Conservation (phyloP, 2,888 invertebrate genomes). For the Noctua fimbriata region DNA sequence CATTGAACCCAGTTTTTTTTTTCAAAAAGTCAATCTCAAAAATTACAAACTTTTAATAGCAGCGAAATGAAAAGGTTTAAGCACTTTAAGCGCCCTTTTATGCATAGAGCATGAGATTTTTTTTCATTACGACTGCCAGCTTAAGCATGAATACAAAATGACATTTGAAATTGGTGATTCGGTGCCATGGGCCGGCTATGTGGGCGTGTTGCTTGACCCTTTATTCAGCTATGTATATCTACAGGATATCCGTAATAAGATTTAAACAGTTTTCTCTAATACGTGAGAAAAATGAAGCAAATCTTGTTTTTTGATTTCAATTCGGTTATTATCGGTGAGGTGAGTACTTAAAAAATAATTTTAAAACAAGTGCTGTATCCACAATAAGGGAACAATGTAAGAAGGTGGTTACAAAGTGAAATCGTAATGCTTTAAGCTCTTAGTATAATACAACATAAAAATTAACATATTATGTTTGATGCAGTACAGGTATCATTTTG, state of each 20-base stretch:
- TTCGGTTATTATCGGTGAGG: slow-evolving; percentile 5
- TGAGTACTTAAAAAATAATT: slow-evolving; percentile 4
- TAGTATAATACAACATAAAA: slow-evolving; percentile 52
- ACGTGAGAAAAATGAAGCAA: neutral
- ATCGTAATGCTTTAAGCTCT: slow-evolving; percentile 54
- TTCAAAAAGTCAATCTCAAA: neutral
- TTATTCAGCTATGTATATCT: neutral
- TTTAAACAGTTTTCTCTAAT: too few relatives aligned
- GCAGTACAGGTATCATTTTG: slow-evolving; percentile 51
- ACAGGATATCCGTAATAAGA: neutral
- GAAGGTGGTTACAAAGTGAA: slow-evolving; percentile 52
- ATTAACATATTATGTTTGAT: slow-evolving; percentile 30
- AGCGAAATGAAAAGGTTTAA: neutral
- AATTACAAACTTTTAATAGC: neutral
- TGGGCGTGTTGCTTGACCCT: neutral
- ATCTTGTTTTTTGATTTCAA: slow-evolving; percentile 11
- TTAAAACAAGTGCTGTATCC: slow-evolving; percentile 26
- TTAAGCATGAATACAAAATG: neutral
- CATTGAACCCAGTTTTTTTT: neutral
- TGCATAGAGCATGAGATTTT: neutral
- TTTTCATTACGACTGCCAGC: neutral
- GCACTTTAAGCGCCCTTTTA: neutral
- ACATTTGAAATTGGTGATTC: neutral
- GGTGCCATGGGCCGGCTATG: neutral
- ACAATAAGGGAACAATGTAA: slow-evolving; percentile 3